Evolutionary conservation across 1,140 invertebrate genomes (phyloP), one percentile per base, ranked within the genome.

Genomic region (Drosophila willistoni): DNA sequence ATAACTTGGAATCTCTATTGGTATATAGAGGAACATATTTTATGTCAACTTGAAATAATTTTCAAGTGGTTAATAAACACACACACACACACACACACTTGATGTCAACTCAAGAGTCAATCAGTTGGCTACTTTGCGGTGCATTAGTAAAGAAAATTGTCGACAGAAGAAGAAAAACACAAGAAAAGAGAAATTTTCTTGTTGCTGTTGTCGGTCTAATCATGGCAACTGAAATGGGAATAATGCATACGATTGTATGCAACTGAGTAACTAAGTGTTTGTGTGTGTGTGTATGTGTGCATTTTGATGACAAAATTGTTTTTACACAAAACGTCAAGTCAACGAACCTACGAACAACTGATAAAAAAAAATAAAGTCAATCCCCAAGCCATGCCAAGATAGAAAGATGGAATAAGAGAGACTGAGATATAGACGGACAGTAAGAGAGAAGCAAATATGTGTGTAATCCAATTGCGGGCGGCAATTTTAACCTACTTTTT

Each of bases 41-140:
- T 22, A 22, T 51, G 44, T 51, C 17, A 51, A 51, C 17, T 51
- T 22, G 17, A 51, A 51, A 51, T 51, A 22, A 19, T 22, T 33
- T 33, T 56, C 54, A 19, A 56, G 54, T 56, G 54, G 56, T 59
- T 59, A 51, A 51, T 22, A 22, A 51, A 51, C 7, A 51, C 44
- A 22, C 44, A 51, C 17, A 51, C 44, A 51, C 7, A 47, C 44
- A 17, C 14, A 51, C 17, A 51, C 29, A 29, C 29, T 51, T 51
- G 19, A 51, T 75, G 73, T 76, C 81, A 85, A 64, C 81, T 84
- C 74, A 85, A 85, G 82, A 86, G 81, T 81, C 81, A 85, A 85
- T 85, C 82, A 78, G 77, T 55, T 55, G 57, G 70, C 68, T 82
- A 82, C 80, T 83, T 83, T 65, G 77, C 75, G 75, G 64, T 81